Conservation (phyloP, 1,140 invertebrate genomes). For the Heliconius hewitsoni region DNA sequence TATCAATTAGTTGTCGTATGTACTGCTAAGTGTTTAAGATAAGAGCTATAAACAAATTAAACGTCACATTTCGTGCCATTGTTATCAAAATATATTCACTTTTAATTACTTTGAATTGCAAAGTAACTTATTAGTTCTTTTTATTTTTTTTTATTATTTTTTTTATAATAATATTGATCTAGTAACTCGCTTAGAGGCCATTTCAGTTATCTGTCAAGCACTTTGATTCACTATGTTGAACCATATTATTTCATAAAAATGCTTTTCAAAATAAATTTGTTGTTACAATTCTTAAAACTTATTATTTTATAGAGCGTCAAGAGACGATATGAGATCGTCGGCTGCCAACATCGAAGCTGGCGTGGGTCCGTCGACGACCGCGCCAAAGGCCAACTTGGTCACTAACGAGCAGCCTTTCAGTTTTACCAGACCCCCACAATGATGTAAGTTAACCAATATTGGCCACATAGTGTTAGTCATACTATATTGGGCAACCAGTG, state of each 20-base stretch:
- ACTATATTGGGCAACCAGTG: not conserved
- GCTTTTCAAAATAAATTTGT: no score
- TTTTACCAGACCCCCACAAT: conserved; percentile 84
- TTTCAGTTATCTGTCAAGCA: not conserved
- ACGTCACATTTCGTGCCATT: not conserved
- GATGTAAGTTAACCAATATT: conserved; percentile 36
- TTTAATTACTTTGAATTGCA: not conserved
- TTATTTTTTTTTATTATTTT: not conserved
- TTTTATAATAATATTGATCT: not conserved
- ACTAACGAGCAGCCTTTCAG: conserved; percentile 89
- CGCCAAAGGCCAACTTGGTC: conserved; percentile 85
- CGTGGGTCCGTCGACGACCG: conserved; percentile 57
- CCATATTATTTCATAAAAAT: not conserved
- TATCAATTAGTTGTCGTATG: not conserved
- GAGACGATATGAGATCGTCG: conserved; percentile 88
- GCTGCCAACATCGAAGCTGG: conserved; percentile 78
- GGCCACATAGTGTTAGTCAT: not conserved
- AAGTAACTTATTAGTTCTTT: not conserved
- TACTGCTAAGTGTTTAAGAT: conserved; percentile 2
- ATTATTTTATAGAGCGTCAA: conserved; percentile 83
- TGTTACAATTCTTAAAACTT: no score
- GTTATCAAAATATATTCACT: not conserved
- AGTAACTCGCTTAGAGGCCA: not conserved
- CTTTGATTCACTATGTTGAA: not conserved
- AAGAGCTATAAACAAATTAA: not conserved